phyloP scores from a whole-genome alignment of 2,797 vertebrate species.

The Dryobates pubescens region DNA sequence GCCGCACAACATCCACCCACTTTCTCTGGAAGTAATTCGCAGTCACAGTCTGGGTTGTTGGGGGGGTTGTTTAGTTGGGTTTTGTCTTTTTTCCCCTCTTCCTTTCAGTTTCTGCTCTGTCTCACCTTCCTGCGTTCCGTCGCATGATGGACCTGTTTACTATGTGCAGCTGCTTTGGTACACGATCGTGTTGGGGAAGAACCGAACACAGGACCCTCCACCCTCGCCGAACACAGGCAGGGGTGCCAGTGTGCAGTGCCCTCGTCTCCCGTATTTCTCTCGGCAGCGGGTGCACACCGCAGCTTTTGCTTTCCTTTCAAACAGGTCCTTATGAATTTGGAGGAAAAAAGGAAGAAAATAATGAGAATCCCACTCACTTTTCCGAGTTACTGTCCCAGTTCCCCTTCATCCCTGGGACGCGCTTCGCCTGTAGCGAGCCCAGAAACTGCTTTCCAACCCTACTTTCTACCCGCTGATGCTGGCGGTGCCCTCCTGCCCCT shows the following conservation, averaged over 20 bases:
- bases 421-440: not conserved
- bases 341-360: not conserved
- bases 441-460: not conserved
- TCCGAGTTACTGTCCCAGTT: constrained; percentile 39
- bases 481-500: not conserved
- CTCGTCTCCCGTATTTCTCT: not conserved
- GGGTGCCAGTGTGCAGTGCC: not conserved
- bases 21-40: constrained; percentile 43
- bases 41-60: not conserved
- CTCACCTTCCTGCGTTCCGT: constrained; percentile 12
- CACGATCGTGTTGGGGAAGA: not conserved
- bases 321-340: not conserved
- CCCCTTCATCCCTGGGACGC: not conserved
- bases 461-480: not conserved
- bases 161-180: not conserved
- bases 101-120: constrained; percentile 16
- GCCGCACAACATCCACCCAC: constrained; percentile 44
- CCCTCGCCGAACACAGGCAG: not conserved
- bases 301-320: constrained; percentile 19
- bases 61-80: not conserved
- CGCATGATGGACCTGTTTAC: constrained; percentile 25
- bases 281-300: not conserved
- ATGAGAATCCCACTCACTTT: constrained; percentile 23
- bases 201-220: not conserved
- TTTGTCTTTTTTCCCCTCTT: not conserved